Evolutionary conservation across 2,113 vertebrate species (phyloP).

Genomic region (Pyrgilauda ruficollis): DNA sequence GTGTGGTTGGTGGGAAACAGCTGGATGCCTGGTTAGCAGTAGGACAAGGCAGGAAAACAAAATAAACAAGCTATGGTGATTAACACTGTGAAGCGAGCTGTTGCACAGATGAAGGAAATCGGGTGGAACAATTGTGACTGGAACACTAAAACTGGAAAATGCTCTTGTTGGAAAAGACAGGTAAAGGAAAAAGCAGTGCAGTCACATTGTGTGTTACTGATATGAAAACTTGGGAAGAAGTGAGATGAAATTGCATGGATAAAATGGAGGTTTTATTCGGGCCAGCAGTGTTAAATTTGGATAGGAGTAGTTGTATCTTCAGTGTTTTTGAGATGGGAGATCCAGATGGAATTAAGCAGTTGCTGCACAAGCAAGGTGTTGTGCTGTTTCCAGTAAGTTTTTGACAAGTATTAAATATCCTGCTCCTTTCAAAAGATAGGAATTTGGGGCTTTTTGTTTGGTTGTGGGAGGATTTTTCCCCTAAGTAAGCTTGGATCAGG

Average conservation of each 20-base stretch:
- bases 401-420: not conserved
- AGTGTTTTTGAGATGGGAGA: not conserved
- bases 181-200: not conserved
- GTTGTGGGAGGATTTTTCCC: fast-evolving
- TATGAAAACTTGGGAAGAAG: not conserved
- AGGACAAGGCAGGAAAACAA: not conserved
- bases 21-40: not conserved
- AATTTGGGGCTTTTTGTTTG: not conserved
- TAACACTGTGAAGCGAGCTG: not conserved
- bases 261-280: not conserved
- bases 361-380: not conserved
- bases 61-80: not conserved
- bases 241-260: not conserved
- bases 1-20: not conserved
- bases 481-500: not conserved
- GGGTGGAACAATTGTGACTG: not conserved
- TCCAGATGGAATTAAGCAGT: not conserved
- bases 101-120: not conserved
- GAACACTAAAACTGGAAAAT: not conserved
- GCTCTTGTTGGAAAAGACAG: not conserved
- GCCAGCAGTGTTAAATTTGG: not conserved
- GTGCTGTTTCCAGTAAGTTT: not conserved
- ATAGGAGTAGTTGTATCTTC: not conserved
- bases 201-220: not conserved
- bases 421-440: not conserved